These are phyloP conservation scores for Hirudo medicinalis DNA, from an alignment of 1,140 invertebrate species.

Conservation along the genomic window DNA sequence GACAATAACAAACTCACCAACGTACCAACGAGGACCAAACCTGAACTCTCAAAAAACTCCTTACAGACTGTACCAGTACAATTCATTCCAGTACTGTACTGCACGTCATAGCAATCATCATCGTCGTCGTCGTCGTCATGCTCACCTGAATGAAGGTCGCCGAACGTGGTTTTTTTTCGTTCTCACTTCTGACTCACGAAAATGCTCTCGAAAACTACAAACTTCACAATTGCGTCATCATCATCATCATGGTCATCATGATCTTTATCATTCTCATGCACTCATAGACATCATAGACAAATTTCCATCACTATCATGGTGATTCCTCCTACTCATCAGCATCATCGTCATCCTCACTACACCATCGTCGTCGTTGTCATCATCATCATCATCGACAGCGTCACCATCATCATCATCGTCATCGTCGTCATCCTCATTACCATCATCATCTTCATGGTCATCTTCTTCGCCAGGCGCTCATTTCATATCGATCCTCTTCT, in stretches of 20 bases:
- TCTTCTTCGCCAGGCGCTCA: background rate
- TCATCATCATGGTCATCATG: too few relatives aligned
- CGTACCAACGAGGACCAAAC: too few relatives aligned
- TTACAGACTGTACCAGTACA: too few relatives aligned
- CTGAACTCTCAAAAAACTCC: too few relatives aligned
- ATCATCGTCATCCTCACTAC: background rate
- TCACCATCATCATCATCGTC: background rate
- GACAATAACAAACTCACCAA: too few relatives aligned
- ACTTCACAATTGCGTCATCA: background rate
- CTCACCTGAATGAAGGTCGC: background rate
- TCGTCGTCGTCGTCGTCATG: background rate
- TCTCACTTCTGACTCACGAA: too few relatives aligned
- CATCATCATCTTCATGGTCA: background rate
- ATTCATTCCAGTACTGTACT: too few relatives aligned
- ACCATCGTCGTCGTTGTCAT: background rate
- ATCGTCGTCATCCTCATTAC: background rate
- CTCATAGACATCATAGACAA: too few relatives aligned
- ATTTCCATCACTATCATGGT: background rate
- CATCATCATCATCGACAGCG: background rate
- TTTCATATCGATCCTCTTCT: background rate
- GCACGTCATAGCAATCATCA: too few relatives aligned
- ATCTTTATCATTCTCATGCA: too few relatives aligned
- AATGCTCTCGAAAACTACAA: constrained; percentile 1
- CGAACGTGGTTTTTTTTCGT: too few relatives aligned
- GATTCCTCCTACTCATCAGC: background rate